Evolutionary conservation across 1,140 invertebrate species (phyloP).

Genomic region (Bombus affinis): DNA sequence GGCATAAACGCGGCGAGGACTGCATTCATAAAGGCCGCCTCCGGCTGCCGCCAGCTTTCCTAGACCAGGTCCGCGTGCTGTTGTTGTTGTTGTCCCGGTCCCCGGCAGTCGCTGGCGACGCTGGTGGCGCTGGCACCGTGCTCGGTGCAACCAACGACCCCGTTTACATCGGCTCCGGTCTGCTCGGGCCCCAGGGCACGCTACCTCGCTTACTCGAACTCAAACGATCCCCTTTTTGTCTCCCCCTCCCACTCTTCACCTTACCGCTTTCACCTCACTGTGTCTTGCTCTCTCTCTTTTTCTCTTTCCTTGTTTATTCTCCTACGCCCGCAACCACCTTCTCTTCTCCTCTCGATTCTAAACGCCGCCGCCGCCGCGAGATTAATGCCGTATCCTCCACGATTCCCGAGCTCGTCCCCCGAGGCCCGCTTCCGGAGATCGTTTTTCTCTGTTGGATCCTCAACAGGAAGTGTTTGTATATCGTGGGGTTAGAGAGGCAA

Average conservation of each 20-base stretch:
- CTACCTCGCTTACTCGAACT: conserved; percentile 76
- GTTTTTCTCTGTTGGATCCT: too few relatives aligned
- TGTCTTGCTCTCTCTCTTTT: not conserved
- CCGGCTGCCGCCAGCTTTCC: conserved; percentile 66
- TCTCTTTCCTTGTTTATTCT: not conserved
- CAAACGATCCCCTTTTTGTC: conserved; percentile 58
- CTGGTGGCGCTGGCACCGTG: conserved; percentile 49
- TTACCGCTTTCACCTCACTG: not conserved
- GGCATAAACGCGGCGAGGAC: conserved; percentile 78
- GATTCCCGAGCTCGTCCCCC: conserved; percentile 1
- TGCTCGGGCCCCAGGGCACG: conserved; percentile 68
- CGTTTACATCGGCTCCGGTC: conserved; percentile 72
- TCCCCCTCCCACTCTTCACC: conserved; percentile 5
- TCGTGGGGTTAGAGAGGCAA: not conserved
- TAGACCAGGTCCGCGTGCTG: conserved; percentile 58
- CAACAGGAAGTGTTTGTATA: not conserved
- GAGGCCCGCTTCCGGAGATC: conserved; percentile 19
- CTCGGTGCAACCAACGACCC: conserved; percentile 74
- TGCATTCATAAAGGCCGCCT: conserved; percentile 77
- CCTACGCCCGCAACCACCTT: not conserved
- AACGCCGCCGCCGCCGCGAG: conserved; percentile 27
- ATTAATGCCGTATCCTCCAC: conserved; percentile 35
- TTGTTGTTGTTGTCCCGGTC: conserved; percentile 6
- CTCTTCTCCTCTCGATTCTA: not conserved
- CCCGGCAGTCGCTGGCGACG: conserved; percentile 47